Conservation (phyloP, 2,113 vertebrate genomes). For the Rostratula benghalensis region DNA sequence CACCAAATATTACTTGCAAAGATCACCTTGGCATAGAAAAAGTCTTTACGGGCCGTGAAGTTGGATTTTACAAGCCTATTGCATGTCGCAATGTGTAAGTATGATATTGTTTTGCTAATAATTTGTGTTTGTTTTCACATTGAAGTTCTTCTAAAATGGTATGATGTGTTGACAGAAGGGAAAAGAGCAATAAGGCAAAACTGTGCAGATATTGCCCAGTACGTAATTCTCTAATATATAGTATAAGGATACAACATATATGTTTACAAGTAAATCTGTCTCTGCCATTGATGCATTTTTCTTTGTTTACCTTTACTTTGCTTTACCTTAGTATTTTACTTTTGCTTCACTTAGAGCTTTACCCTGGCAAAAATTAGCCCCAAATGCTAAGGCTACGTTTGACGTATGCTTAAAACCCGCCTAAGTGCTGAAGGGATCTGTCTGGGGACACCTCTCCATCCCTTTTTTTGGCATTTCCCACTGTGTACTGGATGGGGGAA, state of each 20-base stretch:
- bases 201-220: background rate
- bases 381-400: background rate
- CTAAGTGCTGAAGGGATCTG: background rate
- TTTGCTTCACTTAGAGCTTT: background rate
- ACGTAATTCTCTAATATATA: background rate
- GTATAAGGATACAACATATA: background rate
- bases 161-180: background rate
- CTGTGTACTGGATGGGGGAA: background rate
- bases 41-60: conserved; percentile 85
- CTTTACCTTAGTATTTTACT: background rate
- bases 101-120: background rate
- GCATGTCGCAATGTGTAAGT: conserved; percentile 95
- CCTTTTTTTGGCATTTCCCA: background rate
- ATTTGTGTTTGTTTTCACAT: background rate
- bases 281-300: background rate
- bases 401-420: background rate
- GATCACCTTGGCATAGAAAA: conserved; percentile 84
- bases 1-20: conserved; percentile 91
- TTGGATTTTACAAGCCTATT: conserved; percentile 89
- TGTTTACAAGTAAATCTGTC: background rate
- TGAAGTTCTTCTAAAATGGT: background rate
- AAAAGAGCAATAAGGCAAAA: background rate
- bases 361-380: background rate
- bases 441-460: background rate
- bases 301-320: background rate